These are phyloP conservation scores for Cepaea nemoralis DNA, from an alignment of 1,140 invertebrate genomes.

Conservation along the genomic window DNA sequence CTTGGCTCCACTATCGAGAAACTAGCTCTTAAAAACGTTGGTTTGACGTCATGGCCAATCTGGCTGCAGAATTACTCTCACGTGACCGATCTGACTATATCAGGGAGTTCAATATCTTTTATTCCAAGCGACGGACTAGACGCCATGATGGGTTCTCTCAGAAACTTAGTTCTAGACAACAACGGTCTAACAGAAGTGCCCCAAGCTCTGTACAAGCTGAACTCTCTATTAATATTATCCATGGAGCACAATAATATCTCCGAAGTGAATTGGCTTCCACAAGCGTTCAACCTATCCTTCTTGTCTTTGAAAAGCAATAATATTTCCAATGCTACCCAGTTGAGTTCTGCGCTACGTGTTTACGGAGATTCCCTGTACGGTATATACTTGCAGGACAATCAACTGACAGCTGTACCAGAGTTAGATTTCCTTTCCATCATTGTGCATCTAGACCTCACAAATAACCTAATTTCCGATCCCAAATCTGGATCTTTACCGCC, in stretches of 20 bases:
- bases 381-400: background rate
- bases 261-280: background rate
- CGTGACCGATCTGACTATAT: background rate
- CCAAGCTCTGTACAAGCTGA: background rate
- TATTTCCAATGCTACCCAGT: background rate
- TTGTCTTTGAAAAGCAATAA: background rate
- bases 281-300: background rate
- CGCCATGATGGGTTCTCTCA: background rate
- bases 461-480: background rate
- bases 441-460: background rate
- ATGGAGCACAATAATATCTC: background rate
- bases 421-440: background rate
- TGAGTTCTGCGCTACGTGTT: background rate
- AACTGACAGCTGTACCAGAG: background rate
- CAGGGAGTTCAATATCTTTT: background rate
- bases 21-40: background rate
- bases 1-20: background rate
- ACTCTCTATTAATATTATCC: background rate
- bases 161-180: background rate
- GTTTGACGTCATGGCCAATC: background rate
- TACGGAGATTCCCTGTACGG: background rate
- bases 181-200: background rate
- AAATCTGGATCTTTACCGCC: background rate
- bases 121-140: background rate
- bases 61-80: background rate